Base-by-base conservation (phyloP, 1,140 invertebrate species). In the Drosophila suzukii region DNA sequence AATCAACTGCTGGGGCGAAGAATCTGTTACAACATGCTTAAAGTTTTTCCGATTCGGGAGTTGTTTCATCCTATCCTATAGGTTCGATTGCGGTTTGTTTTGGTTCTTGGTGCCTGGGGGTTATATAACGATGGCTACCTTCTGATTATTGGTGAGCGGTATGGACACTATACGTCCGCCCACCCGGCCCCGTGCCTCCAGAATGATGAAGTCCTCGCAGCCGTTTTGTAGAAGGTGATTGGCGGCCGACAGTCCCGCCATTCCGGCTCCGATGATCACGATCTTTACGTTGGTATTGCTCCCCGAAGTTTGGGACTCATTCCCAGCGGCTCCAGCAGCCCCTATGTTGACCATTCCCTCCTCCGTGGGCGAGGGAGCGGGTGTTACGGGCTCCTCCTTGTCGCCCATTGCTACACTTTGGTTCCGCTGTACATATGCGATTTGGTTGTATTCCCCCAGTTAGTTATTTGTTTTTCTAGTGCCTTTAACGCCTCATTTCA, bases 211-310 rank as follows among this genome's bases (percentile, higher is more conserved):
- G 93, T 97, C 95, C 38, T 94, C 94, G 90, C 96, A 95, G 30
- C 95, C 95, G 93, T 97, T 97, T 93, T 97, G 96, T 10, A 96
- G 88, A 63, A 98, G 94, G 92, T 97, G 95, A 94, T 96, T 97
- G 13, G 96, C 97, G 24, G 97, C 96, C 12, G 97, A 95, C 57
- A 98, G 91, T 30, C 97, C 97, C 58, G 97, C 96, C 93, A 98
- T 96, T 61, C 97, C 97, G 76, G 95, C 97, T 34, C 97, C 97
- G 81, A 98, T 94, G 84, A 98, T 97, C 71, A 97, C 92, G 65
- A 97, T 94, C 94, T 97, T 96, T 12, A 86, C 90, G 56, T 83
- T 79, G 56, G 70, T 79, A 41, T 27, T 70, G 38, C 27, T 44
- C 41, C 44, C 39, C 46, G 30, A 39, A 47, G 38, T 20, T 32